Base-by-base conservation (phyloP, 2,113 vertebrate genomes). In the Sterrhoptilus dennistouni region DNA sequence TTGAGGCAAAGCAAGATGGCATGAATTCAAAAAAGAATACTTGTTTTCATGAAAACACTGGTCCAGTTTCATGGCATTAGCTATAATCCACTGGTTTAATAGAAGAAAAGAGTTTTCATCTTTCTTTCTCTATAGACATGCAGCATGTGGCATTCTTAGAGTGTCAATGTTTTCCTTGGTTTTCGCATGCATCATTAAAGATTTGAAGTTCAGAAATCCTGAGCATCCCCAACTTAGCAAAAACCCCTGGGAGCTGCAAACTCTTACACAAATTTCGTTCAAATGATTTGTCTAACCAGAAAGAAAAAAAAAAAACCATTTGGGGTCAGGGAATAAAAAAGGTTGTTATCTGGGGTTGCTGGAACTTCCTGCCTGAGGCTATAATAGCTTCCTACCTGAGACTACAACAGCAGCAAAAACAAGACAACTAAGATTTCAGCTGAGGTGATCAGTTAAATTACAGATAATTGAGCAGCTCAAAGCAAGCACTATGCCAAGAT, bases 1-100 rank as follows among this genome's bases (percentile, higher is more conserved):
- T 95, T 94, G 90, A 94, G 90, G 80, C 92, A 97, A 97, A 96
- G 88, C 84, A 94, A 96, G 80, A 97, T 81, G 75, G 89, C 47
- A 0, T 70, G 71, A 95, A 90, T 91, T 94, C 90, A 93, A 90
- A 86, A 93, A 95, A 86, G 89, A 72, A 0, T 14, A 87, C 71
- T 91, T 96, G 82, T 93, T 96, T 96, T 92, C 47, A 20, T 88
- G 75, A 94, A 96, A 96, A 96, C 93, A 91, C 74, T 91, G 78
- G 82, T 95, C 95, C 95, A 94, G 94, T 94, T 96, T 96, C 91
- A 96, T 74, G 63, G 94, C 52, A 50, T 94, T 96, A 93, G 78
- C 84, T 87, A 57, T 86, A 94, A 97, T 90, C 95, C 87, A 77
- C 60, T 66, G 71, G 47, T 93, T 94, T 86, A 96, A 75, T 12